Conservation (phyloP, 2,113 vertebrate genomes). For the Scalopus aquaticus region DNA sequence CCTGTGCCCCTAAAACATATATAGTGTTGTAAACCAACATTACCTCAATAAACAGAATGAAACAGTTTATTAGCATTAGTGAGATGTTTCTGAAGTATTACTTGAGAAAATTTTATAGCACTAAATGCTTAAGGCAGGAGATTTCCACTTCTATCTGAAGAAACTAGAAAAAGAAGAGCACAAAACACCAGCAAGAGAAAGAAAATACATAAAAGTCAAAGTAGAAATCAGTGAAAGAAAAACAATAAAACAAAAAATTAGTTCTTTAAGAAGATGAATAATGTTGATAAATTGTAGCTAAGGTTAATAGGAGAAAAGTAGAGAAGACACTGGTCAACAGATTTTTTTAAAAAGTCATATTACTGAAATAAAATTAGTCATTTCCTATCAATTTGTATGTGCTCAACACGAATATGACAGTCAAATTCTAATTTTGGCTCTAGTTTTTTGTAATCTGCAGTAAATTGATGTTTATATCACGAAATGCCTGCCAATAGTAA, state of each 20-base stretch:
- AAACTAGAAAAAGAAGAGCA: not conserved
- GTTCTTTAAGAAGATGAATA: not conserved
- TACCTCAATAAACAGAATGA: too few species aligned
- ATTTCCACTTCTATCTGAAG: not conserved
- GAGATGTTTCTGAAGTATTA: not conserved
- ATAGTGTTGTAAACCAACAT: too few species aligned
- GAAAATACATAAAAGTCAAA: not conserved
- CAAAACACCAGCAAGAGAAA: not conserved
- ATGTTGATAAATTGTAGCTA: not conserved
- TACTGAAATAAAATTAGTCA: too few species aligned
- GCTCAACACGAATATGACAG: too few species aligned
- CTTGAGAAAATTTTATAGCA: not conserved
- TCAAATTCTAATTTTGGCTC: too few species aligned
- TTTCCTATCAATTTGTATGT: too few species aligned
- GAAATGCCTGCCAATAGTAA: too few species aligned
- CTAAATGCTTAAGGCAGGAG: not conserved
- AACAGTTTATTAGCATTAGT: not conserved
- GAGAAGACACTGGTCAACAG: too few species aligned
- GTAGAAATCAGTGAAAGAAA: constrained; percentile 12
- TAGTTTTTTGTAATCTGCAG: too few species aligned
- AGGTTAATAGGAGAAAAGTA: not conserved
- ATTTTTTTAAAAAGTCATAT: too few species aligned
- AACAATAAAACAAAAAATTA: not conserved
- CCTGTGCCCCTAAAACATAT: too few species aligned
- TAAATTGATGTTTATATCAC: too few species aligned